phyloP scores from a whole-genome alignment of 2,113 vertebrate species.

The Eupsittula cactorum region DNA sequence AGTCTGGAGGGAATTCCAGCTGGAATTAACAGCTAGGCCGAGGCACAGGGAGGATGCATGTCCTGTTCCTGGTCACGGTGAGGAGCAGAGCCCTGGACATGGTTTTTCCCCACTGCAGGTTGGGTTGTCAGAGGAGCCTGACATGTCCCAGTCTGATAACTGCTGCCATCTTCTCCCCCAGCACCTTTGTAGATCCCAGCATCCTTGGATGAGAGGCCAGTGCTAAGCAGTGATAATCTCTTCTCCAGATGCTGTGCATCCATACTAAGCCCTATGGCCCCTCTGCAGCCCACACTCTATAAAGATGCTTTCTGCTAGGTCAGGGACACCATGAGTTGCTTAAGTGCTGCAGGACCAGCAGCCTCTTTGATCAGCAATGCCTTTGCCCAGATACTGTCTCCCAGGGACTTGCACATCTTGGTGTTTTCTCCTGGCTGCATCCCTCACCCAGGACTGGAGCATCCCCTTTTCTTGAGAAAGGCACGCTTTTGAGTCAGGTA shows the following conservation, averaged over 20 bases:
- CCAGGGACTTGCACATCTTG: not conserved
- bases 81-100: not conserved
- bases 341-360: not conserved
- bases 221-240: not conserved
- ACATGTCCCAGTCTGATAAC: not conserved
- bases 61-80: rapidly evolving
- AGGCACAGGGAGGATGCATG: rapidly evolving
- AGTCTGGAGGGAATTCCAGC: not conserved
- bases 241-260: not conserved
- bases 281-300: not conserved
- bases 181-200: not conserved
- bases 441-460: no score
- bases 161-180: not conserved
- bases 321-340: not conserved
- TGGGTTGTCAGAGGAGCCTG: not conserved
- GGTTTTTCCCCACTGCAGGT: rapidly evolving
- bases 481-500: not conserved
- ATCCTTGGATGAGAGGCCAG: not conserved
- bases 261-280: not conserved
- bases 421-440: not conserved
- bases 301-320: not conserved
- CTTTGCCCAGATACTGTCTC: not conserved
- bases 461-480: not conserved
- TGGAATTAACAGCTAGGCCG: not conserved
- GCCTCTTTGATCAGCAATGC: not conserved